Base-by-base conservation (phyloP, 2,888 invertebrate genomes). In the Hymenopus coronatus region DNA sequence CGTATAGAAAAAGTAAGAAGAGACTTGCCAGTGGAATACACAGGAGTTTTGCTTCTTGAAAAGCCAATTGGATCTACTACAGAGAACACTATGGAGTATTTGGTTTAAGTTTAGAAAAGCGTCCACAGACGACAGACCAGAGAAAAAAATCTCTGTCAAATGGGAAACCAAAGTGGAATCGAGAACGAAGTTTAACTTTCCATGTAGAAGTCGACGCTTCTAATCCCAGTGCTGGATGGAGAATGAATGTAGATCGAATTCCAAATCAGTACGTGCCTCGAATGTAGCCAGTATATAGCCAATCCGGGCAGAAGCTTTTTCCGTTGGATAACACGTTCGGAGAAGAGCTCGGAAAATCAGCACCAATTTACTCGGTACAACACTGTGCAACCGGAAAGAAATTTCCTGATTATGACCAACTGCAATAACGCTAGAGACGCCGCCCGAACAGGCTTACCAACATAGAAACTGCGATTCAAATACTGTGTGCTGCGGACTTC, bases 251-350 rank as follows among this genome's bases (percentile, higher is more conserved):
- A 30, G 84, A 84, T 84, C 25, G 84, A 84, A 84, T 84, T 84
- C 84, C 84, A 30, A 84, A 84, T 28, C 33, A 33, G 84, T n/a
- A 84, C 84, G 84, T 84, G 84, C 84, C 28, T 84, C 84, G 84
- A 84, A 84, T 84, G 25, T 25, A 70, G 54, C 15, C 46, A 46
- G 46, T 46, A 46, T 46, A 46, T 46, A 46, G 12, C 3, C 46
- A 54, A 54, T 54, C 54, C 15, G 15, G 15, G 54, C 54, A 70
- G 20, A 1, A 70, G 54, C 54, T 70, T 70, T 70, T 70, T 70
- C 54, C 54, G 54, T 20, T 15, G 54, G 54, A 54, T 54, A 54
- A 54, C 54, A 54, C 54, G 54, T 70, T 70, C 54, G 4, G 54
- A 20, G 54, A 70, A 70, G 20, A 70, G 54, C 54, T 70, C 54